These are phyloP conservation scores for Stegastes partitus DNA, from an alignment of 2,113 vertebrate species.

Conservation along the genomic window DNA sequence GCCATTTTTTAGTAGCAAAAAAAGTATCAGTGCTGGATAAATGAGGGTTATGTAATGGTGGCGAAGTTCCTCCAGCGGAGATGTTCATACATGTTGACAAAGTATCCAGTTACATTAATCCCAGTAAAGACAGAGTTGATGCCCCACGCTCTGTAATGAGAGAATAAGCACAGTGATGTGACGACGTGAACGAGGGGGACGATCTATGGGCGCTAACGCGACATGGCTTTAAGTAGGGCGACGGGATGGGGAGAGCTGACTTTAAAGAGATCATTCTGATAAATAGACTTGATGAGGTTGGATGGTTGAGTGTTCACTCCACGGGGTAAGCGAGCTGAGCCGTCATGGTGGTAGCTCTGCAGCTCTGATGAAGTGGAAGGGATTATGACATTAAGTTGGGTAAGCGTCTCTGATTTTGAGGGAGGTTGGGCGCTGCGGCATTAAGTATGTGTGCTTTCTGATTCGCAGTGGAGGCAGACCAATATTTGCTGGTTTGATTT, in stretches of 20 bases:
- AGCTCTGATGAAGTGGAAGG: conserved; percentile 71
- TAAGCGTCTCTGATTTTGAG: conserved; percentile 65
- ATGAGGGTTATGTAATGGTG: conserved; percentile 63
- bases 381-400: conserved; percentile 76
- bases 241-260: conserved; percentile 69
- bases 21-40: conserved; percentile 48
- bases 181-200: conserved; percentile 61
- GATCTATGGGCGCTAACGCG: conserved; percentile 61
- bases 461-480: conserved; percentile 33
- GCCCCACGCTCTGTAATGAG: conserved; percentile 67
- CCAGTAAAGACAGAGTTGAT: conserved; percentile 51
- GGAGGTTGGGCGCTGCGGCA: conserved; percentile 38
- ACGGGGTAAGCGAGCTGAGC: conserved; percentile 66
- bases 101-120: conserved; percentile 79
- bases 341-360: conserved; percentile 63
- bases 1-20: conserved; percentile 23
- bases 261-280: conserved; percentile 78
- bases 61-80: conserved; percentile 63
- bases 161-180: conserved; percentile 69
- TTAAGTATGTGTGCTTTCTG: conserved; percentile 40
- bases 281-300: conserved; percentile 82
- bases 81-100: conserved; percentile 82
- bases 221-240: conserved; percentile 80
- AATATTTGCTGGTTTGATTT: conserved; percentile 34
- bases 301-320: conserved; percentile 73